phyloP scores from a whole-genome alignment of 2,888 invertebrate genomes.

The Arge pagana region DNA sequence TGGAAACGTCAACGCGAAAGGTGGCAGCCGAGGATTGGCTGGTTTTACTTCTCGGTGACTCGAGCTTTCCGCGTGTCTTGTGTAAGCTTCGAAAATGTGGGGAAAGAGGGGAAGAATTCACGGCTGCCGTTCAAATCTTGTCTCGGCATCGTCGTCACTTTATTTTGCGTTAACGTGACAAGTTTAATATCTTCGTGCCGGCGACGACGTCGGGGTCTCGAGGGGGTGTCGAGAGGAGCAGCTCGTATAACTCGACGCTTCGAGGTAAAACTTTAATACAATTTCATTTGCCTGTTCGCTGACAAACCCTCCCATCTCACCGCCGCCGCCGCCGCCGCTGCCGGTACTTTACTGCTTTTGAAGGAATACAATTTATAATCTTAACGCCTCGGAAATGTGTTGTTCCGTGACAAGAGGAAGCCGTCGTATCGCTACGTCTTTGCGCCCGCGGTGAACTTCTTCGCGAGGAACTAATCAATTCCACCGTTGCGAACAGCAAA shows the following conservation, averaged over 20 bases:
- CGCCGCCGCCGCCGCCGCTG: constrained; percentile 24
- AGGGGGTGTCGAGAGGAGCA: constrained; percentile 31
- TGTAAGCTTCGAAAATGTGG: no score
- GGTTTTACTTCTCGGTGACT: no score
- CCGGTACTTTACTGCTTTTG: constrained; percentile 48
- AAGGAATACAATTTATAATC: constrained; percentile 55
- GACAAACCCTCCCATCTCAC: constrained; percentile 50
- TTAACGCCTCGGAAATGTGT: constrained; percentile 37
- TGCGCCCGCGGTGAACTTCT: constrained; percentile 6
- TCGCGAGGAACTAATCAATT: constrained; percentile 20
- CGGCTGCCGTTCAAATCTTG: no score
- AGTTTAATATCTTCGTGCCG: constrained; percentile 53
- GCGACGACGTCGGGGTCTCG: constrained; percentile 26
- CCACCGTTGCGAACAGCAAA: constrained; percentile 1
- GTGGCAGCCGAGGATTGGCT: no score
- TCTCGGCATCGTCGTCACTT: no score
- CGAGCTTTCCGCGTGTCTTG: no score
- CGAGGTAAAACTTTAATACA: constrained; percentile 58
- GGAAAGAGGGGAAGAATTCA: no score
- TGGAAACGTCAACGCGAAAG: no score
- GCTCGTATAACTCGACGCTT: constrained; percentile 24
- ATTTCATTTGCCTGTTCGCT: constrained; percentile 56
- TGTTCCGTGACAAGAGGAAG: constrained; percentile 17
- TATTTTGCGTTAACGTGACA: constrained; percentile 57
- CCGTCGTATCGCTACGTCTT: neutral